phyloP scores from a whole-genome alignment of 2,888 invertebrate species.

The Yponomeuta cagnagella region DNA sequence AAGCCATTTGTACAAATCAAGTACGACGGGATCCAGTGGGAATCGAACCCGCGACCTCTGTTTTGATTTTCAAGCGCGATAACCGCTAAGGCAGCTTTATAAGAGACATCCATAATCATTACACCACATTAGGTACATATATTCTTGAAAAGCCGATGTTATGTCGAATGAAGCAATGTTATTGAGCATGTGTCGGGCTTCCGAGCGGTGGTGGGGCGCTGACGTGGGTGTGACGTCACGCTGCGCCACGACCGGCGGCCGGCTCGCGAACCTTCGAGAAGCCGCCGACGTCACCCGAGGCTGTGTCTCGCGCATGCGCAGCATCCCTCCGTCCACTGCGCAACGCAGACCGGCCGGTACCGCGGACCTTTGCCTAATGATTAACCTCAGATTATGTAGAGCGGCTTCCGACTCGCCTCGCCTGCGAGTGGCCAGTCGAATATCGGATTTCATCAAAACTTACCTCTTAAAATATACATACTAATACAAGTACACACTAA shows the following conservation, averaged over 20 bases:
- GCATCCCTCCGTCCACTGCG: neutral
- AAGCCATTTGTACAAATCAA: no score
- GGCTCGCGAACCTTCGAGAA: constrained; percentile 7
- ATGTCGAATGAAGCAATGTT: constrained; percentile 4
- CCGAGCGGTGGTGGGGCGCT: neutral
- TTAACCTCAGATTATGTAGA: neutral
- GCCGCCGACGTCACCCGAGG: neutral
- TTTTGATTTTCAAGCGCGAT: no score
- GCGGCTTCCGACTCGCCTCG: neutral
- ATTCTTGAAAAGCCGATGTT: neutral
- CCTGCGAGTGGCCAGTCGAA: neutral
- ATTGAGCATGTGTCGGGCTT: constrained; percentile 4
- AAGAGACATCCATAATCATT: neutral
- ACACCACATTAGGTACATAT: neutral
- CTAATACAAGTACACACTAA: no score
- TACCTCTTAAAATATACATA: no score
- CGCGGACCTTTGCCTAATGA: neutral
- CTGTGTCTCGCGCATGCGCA: neutral
- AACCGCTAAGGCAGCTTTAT: no score
- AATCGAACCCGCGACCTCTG: no score
- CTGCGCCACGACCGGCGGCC: constrained; percentile 1
- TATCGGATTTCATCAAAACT: no score
- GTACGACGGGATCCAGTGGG: no score
- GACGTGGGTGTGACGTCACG: constrained; percentile 7
- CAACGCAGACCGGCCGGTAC: neutral